Evolutionary conservation across 2,888 invertebrate species (phyloP), one percentile per base, ranked within the genome.

Genomic region (Drymonia ruficornis): DNA sequence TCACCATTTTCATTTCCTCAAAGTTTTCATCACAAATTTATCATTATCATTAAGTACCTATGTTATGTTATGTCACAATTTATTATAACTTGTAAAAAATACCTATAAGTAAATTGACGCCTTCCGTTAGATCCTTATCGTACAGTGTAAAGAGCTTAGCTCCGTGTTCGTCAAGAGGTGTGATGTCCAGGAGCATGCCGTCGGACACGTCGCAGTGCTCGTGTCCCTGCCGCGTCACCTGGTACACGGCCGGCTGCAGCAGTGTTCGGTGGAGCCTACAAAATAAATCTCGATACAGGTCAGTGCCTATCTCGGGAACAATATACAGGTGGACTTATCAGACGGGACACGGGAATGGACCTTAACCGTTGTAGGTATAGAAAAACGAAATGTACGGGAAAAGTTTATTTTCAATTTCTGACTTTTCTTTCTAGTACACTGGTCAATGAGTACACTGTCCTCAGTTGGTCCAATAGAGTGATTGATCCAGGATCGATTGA

Each of bases 51-150:
- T 11, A 34, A 3, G 8, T 7, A 11, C 34, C 12, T 36, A 13
- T 13, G 5, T 36, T 34, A 34, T 34, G 11, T 1, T 34, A 11
- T 11, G 31, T 34, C 12, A 11, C 31, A 13, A 36, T 36, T 36
- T 12, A 13, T 36, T 13, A 36, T 36, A 31, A 36, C 34, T 13
- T 13, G 6, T 12, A 13, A 36, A 3, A 36, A 13, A 47, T 67
- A 95, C 95, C 96, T 91, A 95, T 95, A 68, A 95, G 93, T 71
- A 95, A 93, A 89, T 96, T 96, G 78, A 95, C 94, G 63, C 96
- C 96, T 81, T 95, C 95, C 49, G 94, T 94, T 61, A 96, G 93
- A 82, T 96, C 95, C 85, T 95, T 95, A 81, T 96, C 96, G 77
- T 95, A 95, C 29, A 96, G 90, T 7, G 95, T 95, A 79, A 96